Percentiles rank a stretch among this genome's conserved stretches.
Evolutionary conservation across 2,113 vertebrate genomes (phyloP).

Genomic region (Prunella himalayana): DNA sequence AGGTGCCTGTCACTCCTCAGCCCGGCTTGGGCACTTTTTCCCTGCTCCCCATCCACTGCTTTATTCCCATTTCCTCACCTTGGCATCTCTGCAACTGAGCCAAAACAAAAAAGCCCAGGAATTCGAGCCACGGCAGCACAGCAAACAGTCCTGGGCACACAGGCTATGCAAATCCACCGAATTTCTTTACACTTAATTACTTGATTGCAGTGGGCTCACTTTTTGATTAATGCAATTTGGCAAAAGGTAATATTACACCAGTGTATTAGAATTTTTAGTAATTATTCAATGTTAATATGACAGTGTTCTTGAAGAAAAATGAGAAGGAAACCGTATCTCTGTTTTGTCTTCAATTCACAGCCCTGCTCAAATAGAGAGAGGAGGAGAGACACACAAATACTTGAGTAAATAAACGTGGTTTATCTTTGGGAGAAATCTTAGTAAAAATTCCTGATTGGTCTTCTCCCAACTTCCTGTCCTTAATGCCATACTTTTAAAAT

Average conservation of each 20-base stretch:
- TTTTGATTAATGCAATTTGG: constrained; percentile 81
- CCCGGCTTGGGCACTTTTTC: background rate
- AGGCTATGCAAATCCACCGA: constrained; percentile 37
- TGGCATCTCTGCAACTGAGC: constrained; percentile 12
- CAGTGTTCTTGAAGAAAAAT: constrained; percentile 72
- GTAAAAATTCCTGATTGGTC: constrained; percentile 56
- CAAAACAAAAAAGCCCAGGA: constrained; percentile 1
- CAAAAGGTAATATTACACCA: constrained; percentile 78
- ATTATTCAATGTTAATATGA: constrained; percentile 77
- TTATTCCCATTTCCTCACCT: background rate
- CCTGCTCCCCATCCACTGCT: background rate
- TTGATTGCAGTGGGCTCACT: constrained; percentile 74
- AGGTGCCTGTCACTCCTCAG: constrained; percentile 29
- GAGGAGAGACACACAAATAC: constrained; percentile 58
- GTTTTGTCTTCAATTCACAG: constrained; percentile 61
- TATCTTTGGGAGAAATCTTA: constrained; percentile 62
- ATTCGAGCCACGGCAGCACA: background rate
- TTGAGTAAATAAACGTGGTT: constrained; percentile 69
- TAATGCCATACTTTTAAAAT: constrained; percentile 66
- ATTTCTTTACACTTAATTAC: constrained; percentile 66
- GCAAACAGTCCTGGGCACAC: constrained; percentile 49
- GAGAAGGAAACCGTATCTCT: constrained; percentile 59
- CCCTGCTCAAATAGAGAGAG: constrained; percentile 18
- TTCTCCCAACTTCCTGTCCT: constrained; percentile 45
- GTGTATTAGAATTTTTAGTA: constrained; percentile 75